Evolutionary conservation across 2,888 invertebrate species (phyloP).

Genomic region (Drosophila lutescens): DNA sequence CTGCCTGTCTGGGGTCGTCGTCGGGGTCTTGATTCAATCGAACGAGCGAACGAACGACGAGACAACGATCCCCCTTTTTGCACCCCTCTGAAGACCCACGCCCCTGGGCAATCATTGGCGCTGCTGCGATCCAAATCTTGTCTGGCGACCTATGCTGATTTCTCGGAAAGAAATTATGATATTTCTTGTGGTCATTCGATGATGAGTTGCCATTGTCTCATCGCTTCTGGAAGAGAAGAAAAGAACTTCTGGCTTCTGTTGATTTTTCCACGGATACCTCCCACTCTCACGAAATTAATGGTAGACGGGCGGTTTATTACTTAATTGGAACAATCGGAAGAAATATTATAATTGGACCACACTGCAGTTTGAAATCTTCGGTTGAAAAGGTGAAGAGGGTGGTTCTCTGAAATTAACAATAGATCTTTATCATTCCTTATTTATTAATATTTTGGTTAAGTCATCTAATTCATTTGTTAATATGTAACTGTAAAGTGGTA

Average conservation of each 20-base stretch:
- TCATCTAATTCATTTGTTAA: background rate
- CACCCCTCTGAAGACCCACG: slow-evolving; percentile 10
- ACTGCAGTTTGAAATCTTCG: slow-evolving; percentile 10
- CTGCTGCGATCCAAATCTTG: slow-evolving; percentile 43
- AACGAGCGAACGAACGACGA: slow-evolving; percentile 36
- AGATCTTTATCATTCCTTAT: background rate
- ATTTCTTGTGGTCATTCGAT: slow-evolving; percentile 46
- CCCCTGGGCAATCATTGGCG: slow-evolving; percentile 58
- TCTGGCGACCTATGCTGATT: slow-evolving; percentile 72
- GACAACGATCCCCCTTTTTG: slow-evolving; percentile 13
- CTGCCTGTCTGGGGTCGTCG: slow-evolving; percentile 49
- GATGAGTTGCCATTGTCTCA: slow-evolving; percentile 42
- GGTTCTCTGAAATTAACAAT: background rate
- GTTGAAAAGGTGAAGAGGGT: background rate
- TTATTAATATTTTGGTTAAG: background rate
- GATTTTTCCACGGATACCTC: slow-evolving; percentile 20
- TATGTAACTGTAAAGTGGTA: too few species aligned
- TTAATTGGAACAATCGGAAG: slow-evolving; percentile 34
- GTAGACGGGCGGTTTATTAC: slow-evolving; percentile 23
- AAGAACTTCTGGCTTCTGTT: slow-evolving; percentile 28
- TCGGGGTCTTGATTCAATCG: slow-evolving; percentile 67
- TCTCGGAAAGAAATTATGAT: slow-evolving; percentile 72
- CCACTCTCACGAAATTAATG: slow-evolving; percentile 24
- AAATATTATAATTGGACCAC: slow-evolving; percentile 17
- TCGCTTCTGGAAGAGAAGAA: slow-evolving; percentile 20